These are phyloP conservation scores for Pherbina coryleti DNA, from an alignment of 2,888 invertebrate genomes.

Conservation along the genomic window DNA sequence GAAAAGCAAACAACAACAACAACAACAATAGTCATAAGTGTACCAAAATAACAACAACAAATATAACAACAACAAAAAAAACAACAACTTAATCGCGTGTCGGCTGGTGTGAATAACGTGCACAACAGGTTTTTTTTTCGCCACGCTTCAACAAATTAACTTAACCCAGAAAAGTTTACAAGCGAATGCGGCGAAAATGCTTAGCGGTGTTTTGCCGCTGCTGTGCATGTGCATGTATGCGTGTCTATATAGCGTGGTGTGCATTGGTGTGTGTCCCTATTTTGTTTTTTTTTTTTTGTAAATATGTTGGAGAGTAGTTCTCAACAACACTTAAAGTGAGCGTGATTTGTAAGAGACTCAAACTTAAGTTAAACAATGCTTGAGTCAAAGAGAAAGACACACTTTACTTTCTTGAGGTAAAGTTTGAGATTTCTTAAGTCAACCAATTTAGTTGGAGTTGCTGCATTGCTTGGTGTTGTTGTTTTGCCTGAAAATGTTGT, in stretches of 20 bases:
- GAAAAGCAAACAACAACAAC: constrained; percentile 12
- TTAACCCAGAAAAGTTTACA: constrained; percentile 31
- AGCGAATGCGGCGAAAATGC: constrained; percentile 30
- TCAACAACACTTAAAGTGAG: constrained; percentile 3
- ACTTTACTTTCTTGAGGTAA: background rate
- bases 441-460: constrained; percentile 22
- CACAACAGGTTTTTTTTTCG: constrained; percentile 48
- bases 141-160: constrained; percentile 32
- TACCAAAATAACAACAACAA: constrained; percentile 16
- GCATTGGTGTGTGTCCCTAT: constrained; percentile 26
- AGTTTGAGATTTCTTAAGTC: background rate
- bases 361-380: background rate
- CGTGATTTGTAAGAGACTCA: background rate
- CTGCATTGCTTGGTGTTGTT: background rate
- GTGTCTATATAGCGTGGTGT: constrained; percentile 8
- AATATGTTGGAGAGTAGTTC: background rate
- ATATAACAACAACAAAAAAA: background rate
- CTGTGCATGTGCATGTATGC: constrained; percentile 14
- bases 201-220: background rate
- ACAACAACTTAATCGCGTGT: constrained; percentile 36
- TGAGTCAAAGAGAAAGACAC: background rate
- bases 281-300: too few relatives aligned
- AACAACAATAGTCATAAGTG: constrained; percentile 8
- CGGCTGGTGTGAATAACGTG: constrained; percentile 23
- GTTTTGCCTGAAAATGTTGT: background rate